phyloP scores from a whole-genome alignment of 1,140 invertebrate species.

The Leptopilina boulardi region DNA sequence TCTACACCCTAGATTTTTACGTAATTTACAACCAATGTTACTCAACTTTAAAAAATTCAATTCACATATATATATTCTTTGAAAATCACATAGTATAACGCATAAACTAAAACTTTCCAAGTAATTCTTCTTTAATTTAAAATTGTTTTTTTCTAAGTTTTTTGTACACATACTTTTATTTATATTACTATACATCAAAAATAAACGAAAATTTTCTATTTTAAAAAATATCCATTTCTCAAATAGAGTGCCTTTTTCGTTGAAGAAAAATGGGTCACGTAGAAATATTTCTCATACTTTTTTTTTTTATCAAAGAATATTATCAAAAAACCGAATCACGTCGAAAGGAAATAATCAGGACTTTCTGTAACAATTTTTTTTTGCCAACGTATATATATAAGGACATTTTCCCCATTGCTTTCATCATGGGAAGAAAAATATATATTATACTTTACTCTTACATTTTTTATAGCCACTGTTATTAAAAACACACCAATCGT shows the following conservation, averaged over 20 bases:
- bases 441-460: neutral
- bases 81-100: too few species aligned
- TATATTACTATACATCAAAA: neutral
- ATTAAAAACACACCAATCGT: slow-evolving; percentile 13
- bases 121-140: too few species aligned
- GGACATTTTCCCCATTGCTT: slow-evolving; percentile 2
- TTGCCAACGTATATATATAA: neutral
- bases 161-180: too few species aligned
- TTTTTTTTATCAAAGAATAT: slow-evolving; percentile 4
- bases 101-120: too few species aligned
- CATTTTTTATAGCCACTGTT: slow-evolving; percentile 13
- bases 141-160: too few species aligned
- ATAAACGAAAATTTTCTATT: neutral
- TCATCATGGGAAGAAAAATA: neutral
- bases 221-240: neutral
- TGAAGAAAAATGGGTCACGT: neutral
- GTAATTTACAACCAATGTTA: too few species aligned
- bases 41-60: too few species aligned
- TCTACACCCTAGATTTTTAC: too few species aligned
- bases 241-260: neutral
- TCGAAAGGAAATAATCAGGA: slow-evolving; percentile 9
- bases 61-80: too few species aligned
- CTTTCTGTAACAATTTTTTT: neutral
- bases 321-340: slow-evolving; percentile 17
- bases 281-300: neutral